Base-by-base conservation (phyloP, 2,797 vertebrate species). In the Periophthalmus magnuspinnatus region DNA sequence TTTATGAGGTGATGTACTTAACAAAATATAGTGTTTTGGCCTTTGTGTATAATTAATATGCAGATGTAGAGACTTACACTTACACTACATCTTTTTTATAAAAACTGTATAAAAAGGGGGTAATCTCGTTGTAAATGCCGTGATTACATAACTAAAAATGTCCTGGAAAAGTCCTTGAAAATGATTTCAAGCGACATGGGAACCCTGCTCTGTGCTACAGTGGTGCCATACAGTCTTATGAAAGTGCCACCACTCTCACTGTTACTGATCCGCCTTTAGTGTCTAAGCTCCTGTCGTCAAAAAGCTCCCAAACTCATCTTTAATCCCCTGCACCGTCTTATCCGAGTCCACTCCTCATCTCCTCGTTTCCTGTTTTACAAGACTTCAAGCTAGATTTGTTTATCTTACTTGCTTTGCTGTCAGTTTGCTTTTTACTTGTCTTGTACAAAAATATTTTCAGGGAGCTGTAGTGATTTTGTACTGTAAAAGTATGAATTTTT, bases 321-420 rank as follows among this genome's bases (percentile, higher is more conserved):
- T 78, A 84, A 87, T 85, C 83, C 82, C 48, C 63, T 74, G 55
- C 63, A 63, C 54, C 73, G 47, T 68, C 81, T 74, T 58, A 71
- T 77, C 63, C 73, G 14, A 3, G 56, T 45, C 64, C 38, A 3
- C 28, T 74, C 32, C 47, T 14, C 19, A 36, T 78, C 70, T 69
- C 67, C 34, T 63, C 28, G 41, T 70, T 61, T 72, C 36, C 38
- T 71, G 65, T 83, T 65, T 67, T 45, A 48, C 67, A 68, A 72
- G 66, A 61, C 55, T 41, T 45, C 36, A 34, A 7, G 1, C 52
- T 50, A 55, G 47, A 71, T 9, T 5, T 52, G 33, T 36, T 21
- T 71, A 45, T 66, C 64, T 67, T 59, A 64, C 58, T 65, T 4
- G 21, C 45, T 28, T 50, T 41, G 32, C 71, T 38, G 24, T 63